Evolutionary conservation across 1,140 invertebrate species (phyloP).

Genomic region (Mamestra configurata): DNA sequence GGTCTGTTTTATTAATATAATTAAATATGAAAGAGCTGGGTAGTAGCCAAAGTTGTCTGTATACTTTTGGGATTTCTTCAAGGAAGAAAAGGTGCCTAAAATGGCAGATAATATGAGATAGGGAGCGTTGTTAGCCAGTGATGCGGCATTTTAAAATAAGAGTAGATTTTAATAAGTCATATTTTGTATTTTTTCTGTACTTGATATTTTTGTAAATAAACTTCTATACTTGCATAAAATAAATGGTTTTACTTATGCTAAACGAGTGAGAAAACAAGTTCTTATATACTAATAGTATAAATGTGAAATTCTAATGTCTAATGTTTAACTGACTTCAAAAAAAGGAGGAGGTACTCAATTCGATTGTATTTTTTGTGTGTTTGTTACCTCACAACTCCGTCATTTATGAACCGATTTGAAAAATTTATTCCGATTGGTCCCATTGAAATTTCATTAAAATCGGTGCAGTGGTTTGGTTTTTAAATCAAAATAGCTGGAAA

Average conservation of each 20-base stretch:
- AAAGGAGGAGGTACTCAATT: too few relatives aligned
- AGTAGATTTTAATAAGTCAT: background rate
- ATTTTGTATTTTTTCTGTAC: background rate
- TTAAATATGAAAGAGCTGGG: background rate
- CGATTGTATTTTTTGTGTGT: too few relatives aligned
- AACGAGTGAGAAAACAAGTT: background rate
- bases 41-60: constrained; percentile 3
- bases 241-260: background rate
- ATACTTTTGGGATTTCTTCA: background rate
- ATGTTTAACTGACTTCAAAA: too few relatives aligned
- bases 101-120: background rate
- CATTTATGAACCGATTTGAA: too few relatives aligned
- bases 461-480: too few relatives aligned
- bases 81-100: background rate
- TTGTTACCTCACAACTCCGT: too few relatives aligned
- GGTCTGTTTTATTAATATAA: background rate
- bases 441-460: too few relatives aligned
- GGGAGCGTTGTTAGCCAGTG: background rate
- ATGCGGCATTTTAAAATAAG: constrained; percentile 13
- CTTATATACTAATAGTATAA: background rate
- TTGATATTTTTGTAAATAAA: constrained; percentile 38
- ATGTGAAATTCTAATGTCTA: too few relatives aligned
- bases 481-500: too few relatives aligned
- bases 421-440: too few relatives aligned
- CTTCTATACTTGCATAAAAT: background rate